A percentile compares a stretch with the other conserved stretches of the same genome.
These are phyloP conservation scores for Apocheima hispidaria DNA, from an alignment of 2,888 invertebrate species.

Conservation along the genomic window DNA sequence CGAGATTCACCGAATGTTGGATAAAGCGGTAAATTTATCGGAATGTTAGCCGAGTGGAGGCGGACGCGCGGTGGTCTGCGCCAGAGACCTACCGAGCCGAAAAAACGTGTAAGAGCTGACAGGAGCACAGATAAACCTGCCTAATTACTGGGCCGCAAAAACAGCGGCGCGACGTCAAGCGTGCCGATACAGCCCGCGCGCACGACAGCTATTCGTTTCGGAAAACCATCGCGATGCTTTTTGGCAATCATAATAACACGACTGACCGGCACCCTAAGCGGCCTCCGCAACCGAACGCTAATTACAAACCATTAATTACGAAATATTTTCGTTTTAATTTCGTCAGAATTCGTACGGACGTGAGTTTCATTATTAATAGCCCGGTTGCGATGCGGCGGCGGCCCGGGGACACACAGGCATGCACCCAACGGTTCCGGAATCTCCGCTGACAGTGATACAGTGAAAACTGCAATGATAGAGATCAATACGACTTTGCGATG, in stretches of 20 bases:
- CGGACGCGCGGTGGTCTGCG: constrained; percentile 77
- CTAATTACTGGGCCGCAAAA: constrained; percentile 79
- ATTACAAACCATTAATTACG: constrained; percentile 75
- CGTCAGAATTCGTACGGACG: constrained; percentile 60
- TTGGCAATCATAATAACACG: constrained; percentile 63
- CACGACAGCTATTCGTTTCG: constrained; percentile 70
- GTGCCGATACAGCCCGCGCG: constrained; percentile 69
- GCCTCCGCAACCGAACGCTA: constrained; percentile 57
- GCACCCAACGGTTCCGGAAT: constrained; percentile 40
- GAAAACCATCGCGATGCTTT: constrained; percentile 61
- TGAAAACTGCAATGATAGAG: constrained; percentile 23
- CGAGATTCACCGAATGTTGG: constrained; percentile 83
- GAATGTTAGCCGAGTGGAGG: constrained; percentile 62
- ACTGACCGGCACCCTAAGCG: constrained; percentile 61
- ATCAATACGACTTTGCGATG: constrained; percentile 9
- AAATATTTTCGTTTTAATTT: constrained; percentile 65
- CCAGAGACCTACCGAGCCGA: constrained; percentile 60
- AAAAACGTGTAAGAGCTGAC: constrained; percentile 84
- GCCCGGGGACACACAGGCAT: constrained; percentile 46
- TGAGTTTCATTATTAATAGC: constrained; percentile 65
- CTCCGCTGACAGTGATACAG: constrained; percentile 19
- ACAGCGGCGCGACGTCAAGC: constrained; percentile 63
- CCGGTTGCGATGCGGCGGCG: constrained; percentile 59
- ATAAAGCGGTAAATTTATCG: constrained; percentile 85
- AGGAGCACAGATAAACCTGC: constrained; percentile 75